phyloP scores from a whole-genome alignment of 2,797 vertebrate genomes.

The Luscinia luscinia region DNA sequence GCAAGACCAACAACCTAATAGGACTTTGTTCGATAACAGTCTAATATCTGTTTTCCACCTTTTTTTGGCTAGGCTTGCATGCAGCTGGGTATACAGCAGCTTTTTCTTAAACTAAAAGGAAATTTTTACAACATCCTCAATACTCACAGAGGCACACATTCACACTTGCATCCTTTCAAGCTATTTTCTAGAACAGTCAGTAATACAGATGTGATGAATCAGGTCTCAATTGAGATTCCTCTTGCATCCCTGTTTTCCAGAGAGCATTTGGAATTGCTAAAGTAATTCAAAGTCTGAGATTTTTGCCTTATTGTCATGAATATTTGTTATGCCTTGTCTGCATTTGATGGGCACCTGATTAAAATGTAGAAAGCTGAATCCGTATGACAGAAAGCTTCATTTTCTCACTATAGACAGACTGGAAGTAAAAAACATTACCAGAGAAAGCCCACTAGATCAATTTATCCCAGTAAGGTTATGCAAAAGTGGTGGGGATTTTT shows the following conservation, averaged over 20 bases:
- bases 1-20: neutral
- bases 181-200: neutral
- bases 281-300: slow-evolving; percentile 16
- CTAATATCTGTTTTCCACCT: neutral
- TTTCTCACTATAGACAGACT: neutral
- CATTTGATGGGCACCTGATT: neutral
- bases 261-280: slow-evolving; percentile 14
- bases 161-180: neutral
- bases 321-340: slow-evolving; percentile 3
- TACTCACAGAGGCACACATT: neutral
- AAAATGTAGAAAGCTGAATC: slow-evolving; percentile 20
- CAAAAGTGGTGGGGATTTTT: neutral
- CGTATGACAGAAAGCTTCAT: neutral
- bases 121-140: neutral
- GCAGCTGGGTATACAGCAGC: neutral
- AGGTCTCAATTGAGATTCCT: neutral
- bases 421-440: neutral
- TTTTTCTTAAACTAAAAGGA: neutral
- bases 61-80: neutral
- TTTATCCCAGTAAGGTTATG: neutral
- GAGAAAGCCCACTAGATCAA: neutral
- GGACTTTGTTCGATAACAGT: neutral
- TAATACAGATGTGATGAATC: neutral
- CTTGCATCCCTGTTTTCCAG: slow-evolving; percentile 27
- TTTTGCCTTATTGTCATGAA: slow-evolving; percentile 24